phyloP scores from a whole-genome alignment of 2,888 invertebrate genomes.

The Cheilosia scutellata region DNA sequence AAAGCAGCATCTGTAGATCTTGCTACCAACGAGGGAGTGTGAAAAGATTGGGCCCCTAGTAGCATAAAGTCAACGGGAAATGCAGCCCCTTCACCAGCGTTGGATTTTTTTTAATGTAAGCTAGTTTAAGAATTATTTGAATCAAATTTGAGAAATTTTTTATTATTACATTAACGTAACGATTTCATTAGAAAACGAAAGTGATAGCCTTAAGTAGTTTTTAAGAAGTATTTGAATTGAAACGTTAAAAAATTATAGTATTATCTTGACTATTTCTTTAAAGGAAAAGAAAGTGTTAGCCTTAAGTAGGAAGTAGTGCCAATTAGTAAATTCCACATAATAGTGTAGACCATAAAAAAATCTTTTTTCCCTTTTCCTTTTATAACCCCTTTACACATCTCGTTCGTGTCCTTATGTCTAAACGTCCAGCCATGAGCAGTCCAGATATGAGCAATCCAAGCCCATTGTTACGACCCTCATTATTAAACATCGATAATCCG shows the following conservation, averaged over 20 bases:
- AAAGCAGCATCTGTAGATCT: too few relatives aligned
- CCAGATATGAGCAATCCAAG: conserved; percentile 6
- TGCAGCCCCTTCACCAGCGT: too few relatives aligned
- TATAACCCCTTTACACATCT: conserved; percentile 2
- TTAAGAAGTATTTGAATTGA: neutral
- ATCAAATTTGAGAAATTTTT: neutral
- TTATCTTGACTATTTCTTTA: neutral
- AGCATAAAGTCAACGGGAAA: too few relatives aligned
- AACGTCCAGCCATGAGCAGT: neutral
- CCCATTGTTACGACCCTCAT: neutral
- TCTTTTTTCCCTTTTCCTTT: neutral
- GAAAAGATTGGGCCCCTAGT: too few relatives aligned
- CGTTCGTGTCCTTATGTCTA: conserved; percentile 3
- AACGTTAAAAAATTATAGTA: neutral
- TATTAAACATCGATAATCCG: too few relatives aligned
- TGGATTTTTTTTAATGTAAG: too few relatives aligned
- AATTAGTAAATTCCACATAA: conserved; percentile 1
- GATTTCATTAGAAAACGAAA: neutral
- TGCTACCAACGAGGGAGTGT: too few relatives aligned
- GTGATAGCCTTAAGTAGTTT: conserved; percentile 3
- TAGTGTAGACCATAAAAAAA: neutral
- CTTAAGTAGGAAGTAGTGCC: neutral
- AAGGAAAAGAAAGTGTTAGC: neutral
- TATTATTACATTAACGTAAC: neutral
- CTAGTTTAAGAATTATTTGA: conserved; percentile 4